Evolutionary conservation across 2,888 invertebrate genomes (phyloP).

Genomic region (Drosophila borealis): DNA sequence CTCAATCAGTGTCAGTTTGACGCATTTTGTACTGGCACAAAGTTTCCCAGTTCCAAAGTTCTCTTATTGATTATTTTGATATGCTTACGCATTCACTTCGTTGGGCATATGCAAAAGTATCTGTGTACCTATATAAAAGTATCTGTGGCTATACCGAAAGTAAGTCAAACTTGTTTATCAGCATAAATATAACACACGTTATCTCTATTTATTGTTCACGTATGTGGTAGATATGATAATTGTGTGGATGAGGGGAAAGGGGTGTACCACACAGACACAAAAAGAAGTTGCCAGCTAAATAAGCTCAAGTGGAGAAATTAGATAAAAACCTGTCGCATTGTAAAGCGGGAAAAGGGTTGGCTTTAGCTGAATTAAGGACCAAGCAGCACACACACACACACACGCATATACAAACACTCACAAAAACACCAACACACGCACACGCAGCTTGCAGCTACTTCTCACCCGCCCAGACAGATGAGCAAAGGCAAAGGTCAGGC

Average conservation of each 20-base stretch:
- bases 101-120: slow-evolving; percentile 53
- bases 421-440: no score
- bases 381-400: slow-evolving; percentile 15
- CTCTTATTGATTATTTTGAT: slow-evolving; percentile 73
- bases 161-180: slow-evolving; percentile 76
- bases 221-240: slow-evolving; percentile 16
- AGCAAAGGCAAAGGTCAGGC: slow-evolving; percentile 50
- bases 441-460: slow-evolving; percentile 34
- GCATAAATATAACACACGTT: slow-evolving; percentile 57
- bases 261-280: slow-evolving; percentile 21
- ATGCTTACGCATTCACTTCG: slow-evolving; percentile 69
- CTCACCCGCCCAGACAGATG: slow-evolving; percentile 1
- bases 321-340: slow-evolving; percentile 74
- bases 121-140: slow-evolving; percentile 27
- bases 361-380: slow-evolving; percentile 66
- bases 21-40: slow-evolving; percentile 42
- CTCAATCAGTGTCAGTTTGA: slow-evolving; percentile 45
- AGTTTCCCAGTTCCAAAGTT: slow-evolving; percentile 68
- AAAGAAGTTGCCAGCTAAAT: slow-evolving; percentile 40
- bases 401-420: slow-evolving; percentile 1
- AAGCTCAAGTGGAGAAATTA: slow-evolving; percentile 78
- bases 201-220: slow-evolving; percentile 57
- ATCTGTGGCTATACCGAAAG: slow-evolving; percentile 54
- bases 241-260: not conserved
- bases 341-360: slow-evolving; percentile 38